These are phyloP conservation scores for Allolobophora icterica DNA, from an alignment of 2,888 invertebrate species.

Conservation along the genomic window DNA sequence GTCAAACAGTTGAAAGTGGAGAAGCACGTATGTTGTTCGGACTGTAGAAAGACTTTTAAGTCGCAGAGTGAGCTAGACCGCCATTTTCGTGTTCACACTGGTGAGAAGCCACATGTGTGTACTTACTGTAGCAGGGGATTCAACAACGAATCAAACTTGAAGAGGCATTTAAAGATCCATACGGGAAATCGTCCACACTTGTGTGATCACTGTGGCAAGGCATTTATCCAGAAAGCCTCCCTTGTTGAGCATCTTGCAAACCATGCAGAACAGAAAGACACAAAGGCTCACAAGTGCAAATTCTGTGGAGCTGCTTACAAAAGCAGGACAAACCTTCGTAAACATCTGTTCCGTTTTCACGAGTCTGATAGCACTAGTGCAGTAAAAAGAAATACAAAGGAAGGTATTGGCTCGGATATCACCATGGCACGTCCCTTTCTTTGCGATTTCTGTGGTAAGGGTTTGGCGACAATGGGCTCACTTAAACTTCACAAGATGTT, in stretches of 20 bases:
- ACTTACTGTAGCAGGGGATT: conserved; percentile 30
- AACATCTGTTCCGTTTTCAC: no score
- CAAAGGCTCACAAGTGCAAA: background rate
- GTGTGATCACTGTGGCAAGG: conserved; percentile 35
- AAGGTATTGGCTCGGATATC: background rate
- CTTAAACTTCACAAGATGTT: background rate
- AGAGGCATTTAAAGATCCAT: conserved; percentile 33
- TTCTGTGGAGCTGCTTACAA: background rate
- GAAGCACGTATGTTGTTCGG: background rate
- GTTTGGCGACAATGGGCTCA: background rate
- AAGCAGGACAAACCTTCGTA: no score
- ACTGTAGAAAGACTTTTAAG: conserved; percentile 28
- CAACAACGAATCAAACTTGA: conserved; percentile 27
- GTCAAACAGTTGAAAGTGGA: no score
- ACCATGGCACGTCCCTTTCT: background rate
- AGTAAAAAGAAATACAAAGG: no score
- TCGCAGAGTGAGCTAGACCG: conserved; percentile 19
- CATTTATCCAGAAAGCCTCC: conserved; percentile 32
- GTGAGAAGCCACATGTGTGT: conserved; percentile 33
- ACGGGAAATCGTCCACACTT: conserved; percentile 30
- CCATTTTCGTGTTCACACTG: conserved; percentile 25
- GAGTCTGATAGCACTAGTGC: no score
- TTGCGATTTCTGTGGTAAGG: background rate
- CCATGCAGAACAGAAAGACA: background rate
- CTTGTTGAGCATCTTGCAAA: background rate